Conservation (phyloP, 2,888 invertebrate species). For the Agriopis marginaria region DNA sequence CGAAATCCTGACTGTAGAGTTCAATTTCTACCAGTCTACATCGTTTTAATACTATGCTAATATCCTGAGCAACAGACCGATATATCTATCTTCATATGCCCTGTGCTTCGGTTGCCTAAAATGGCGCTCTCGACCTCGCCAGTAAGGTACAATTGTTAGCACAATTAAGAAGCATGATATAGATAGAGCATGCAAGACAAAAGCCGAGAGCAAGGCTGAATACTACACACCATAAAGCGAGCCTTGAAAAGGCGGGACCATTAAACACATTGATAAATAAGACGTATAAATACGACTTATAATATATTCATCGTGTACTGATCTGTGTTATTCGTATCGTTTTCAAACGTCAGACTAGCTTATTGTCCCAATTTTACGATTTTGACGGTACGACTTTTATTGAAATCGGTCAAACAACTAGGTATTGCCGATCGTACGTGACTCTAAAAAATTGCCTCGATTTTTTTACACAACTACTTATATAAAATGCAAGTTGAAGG, state of each 20-base stretch:
- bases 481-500: too few species aligned
- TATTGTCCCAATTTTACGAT: too few species aligned
- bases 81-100: constrained; percentile 20
- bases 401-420: too few species aligned
- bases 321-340: too few species aligned
- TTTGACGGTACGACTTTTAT: too few species aligned
- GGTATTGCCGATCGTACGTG: too few species aligned
- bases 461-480: too few species aligned
- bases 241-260: constrained; percentile 45
- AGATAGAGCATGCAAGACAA: constrained; percentile 57
- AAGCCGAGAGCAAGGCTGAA: constrained; percentile 69
- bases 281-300: background rate
- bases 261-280: constrained; percentile 33
- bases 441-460: too few species aligned
- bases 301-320: too few species aligned
- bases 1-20: background rate
- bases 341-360: too few species aligned
- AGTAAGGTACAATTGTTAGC: constrained; percentile 74
- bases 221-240: constrained; percentile 56
- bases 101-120: constrained; percentile 58
- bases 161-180: constrained; percentile 69
- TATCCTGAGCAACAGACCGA: constrained; percentile 56
- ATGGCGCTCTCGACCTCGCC: constrained; percentile 63
- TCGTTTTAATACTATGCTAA: constrained; percentile 51
- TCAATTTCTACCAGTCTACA: constrained; percentile 33